Conservation (phyloP, 2,888 invertebrate species). For the Cheilosia vulpina region DNA sequence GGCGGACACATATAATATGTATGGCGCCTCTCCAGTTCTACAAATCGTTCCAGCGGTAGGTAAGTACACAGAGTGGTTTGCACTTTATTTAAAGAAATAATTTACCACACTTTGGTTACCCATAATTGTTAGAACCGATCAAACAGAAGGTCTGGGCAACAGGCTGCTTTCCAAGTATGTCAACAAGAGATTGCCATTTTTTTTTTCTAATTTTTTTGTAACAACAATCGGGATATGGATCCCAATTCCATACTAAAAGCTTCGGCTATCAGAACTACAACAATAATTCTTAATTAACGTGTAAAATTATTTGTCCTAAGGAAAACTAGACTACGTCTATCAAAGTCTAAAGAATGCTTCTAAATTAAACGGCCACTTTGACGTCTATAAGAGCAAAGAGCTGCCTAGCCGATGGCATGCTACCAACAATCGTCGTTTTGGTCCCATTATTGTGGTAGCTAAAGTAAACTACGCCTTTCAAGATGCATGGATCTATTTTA, state of each 20-base stretch:
- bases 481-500: conserved; percentile 83
- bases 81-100: background rate
- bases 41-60: conserved; percentile 86
- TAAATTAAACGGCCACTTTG: conserved; percentile 83
- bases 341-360: conserved; percentile 83
- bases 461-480: conserved; percentile 87
- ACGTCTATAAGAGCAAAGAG: conserved; percentile 86
- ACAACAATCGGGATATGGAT: no score
- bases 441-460: conserved; percentile 87
- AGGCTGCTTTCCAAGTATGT: no score
- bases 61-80: conserved; percentile 76
- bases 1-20: conserved; percentile 83
- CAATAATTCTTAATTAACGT: no score
- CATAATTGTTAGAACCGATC: background rate
- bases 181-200: background rate
- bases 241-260: background rate
- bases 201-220: background rate
- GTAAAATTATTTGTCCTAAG: conserved; percentile 24
- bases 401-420: conserved; percentile 87
- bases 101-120: background rate
- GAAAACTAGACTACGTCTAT: conserved; percentile 84
- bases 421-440: conserved; percentile 85
- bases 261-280: background rate
- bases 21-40: conserved; percentile 85
- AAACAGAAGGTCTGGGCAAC: background rate